Percentiles rank a stretch among this genome's conserved stretches.
phyloP scores from a whole-genome alignment of 1,140 invertebrate species.

The Thaumetopoea pityocampa region DNA sequence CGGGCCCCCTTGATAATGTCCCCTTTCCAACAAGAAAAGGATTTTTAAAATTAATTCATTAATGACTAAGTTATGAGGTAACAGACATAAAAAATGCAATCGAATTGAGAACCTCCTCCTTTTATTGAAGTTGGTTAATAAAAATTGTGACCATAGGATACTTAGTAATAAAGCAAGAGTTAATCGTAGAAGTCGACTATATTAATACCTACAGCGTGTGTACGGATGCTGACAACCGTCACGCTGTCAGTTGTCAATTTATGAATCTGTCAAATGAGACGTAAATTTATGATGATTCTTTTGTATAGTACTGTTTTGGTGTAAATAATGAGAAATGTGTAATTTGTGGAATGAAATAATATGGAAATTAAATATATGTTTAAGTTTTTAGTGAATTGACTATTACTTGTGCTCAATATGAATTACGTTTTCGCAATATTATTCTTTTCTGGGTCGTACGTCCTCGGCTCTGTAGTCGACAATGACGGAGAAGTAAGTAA shows the following conservation, averaged over 20 bases:
- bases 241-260: conserved; percentile 1
- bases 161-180: no score
- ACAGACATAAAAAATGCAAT: no score
- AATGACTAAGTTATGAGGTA: no score
- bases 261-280: conserved; percentile 13
- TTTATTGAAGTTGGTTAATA: no score
- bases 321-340: no score
- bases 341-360: conserved; percentile 20
- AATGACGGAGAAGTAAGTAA: conserved; percentile 54
- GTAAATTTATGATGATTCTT: conserved; percentile 16
- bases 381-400: conserved; percentile 12
- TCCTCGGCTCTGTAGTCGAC: conserved; percentile 41
- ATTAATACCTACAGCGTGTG: neutral
- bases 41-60: no score
- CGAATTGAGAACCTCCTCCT: no score
- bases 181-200: neutral
- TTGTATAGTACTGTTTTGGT: conserved; percentile 24
- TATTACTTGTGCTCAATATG: conserved; percentile 33
- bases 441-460: conserved; percentile 41
- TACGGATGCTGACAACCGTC: no score
- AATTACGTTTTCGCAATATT: conserved; percentile 43
- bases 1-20: no score
- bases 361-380: conserved; percentile 26
- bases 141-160: no score
- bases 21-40: no score